phyloP scores from a whole-genome alignment of 2,113 vertebrate genomes.

The Alaudala cheleensis region DNA sequence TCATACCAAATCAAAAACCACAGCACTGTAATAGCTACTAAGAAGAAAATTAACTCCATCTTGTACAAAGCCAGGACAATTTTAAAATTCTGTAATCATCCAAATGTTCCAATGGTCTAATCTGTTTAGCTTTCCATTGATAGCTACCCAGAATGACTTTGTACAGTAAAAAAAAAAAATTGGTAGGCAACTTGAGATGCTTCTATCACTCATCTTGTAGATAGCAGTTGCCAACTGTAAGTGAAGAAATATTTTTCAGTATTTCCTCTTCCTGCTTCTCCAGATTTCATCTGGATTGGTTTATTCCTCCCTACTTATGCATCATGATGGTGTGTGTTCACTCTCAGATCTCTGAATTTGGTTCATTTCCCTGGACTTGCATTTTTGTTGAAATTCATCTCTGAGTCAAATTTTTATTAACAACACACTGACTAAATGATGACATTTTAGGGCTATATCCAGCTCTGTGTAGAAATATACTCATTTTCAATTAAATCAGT shows the following conservation, averaged over 20 bases:
- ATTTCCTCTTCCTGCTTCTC: not conserved
- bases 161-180: not conserved
- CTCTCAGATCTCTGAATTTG: not conserved
- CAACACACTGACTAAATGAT: not conserved
- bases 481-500: not conserved
- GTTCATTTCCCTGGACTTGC: not conserved
- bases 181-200: not conserved
- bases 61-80: not conserved
- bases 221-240: not conserved
- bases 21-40: not conserved
- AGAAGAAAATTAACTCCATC: not conserved
- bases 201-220: not conserved
- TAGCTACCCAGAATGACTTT: not conserved
- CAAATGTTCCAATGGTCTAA: not conserved
- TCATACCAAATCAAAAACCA: not conserved
- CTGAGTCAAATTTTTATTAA: not conserved
- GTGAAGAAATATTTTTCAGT: not conserved
- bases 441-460: not conserved
- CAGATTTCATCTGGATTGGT: not conserved
- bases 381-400: not conserved
- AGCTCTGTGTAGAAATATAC: not conserved
- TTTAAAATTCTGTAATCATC: not conserved
- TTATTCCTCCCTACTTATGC: not conserved
- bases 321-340: not conserved
- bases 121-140: not conserved